phyloP scores from a whole-genome alignment of 2,888 invertebrate species.

The Blomia tropicalis region DNA sequence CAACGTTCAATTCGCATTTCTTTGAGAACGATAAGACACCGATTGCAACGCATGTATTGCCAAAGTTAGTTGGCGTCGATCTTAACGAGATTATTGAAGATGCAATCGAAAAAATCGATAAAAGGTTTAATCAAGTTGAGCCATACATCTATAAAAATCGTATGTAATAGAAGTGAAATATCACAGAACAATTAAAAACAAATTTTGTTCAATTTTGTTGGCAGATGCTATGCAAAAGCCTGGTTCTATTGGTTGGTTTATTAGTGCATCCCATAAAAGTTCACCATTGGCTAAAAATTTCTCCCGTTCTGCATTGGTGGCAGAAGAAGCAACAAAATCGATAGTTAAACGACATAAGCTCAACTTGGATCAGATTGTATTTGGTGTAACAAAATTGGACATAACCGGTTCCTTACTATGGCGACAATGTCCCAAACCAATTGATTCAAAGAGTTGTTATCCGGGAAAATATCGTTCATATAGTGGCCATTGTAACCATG shows the following conservation, averaged over 20 bases:
- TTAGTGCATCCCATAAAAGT: conserved; percentile 42
- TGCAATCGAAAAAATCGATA: conserved; percentile 24
- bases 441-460: conserved; percentile 39
- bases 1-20: conserved; percentile 9
- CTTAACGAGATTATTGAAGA: conserved; percentile 23
- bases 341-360: conserved; percentile 37
- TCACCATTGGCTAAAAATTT: conserved; percentile 40
- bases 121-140: conserved; percentile 26
- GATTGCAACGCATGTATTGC: conserved; percentile 11
- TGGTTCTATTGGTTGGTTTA: conserved; percentile 44
- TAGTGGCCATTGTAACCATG: conserved; percentile 73
- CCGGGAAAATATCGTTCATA: conserved; percentile 57
- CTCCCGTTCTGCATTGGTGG: conserved; percentile 40
- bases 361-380: conserved; percentile 37
- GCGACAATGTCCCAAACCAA: conserved; percentile 34
- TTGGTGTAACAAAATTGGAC: conserved; percentile 37
- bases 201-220: background rate
- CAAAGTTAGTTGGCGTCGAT: conserved; percentile 25
- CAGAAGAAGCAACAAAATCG: conserved; percentile 38
- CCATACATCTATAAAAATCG: conserved; percentile 28
- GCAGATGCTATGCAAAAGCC: conserved; percentile 36
- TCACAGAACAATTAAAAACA: background rate
- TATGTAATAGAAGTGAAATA: conserved; percentile 24
- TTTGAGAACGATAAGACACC: background rate
- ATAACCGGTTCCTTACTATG: conserved; percentile 37